phyloP scores from a whole-genome alignment of 2,888 invertebrate genomes.

The Dione juno region DNA sequence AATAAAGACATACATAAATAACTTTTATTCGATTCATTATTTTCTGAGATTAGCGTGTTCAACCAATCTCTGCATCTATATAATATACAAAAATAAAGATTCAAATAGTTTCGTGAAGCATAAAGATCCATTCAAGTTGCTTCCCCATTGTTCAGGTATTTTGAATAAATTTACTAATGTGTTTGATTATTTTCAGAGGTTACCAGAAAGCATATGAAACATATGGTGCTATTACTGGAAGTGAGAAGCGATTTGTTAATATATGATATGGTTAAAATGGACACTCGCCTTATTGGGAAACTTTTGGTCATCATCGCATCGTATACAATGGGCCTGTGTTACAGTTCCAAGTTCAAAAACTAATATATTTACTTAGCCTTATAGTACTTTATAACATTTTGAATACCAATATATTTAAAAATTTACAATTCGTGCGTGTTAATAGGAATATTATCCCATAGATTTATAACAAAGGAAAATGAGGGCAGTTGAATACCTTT shows the following conservation, averaged over 20 bases:
- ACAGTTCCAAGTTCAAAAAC: constrained; percentile 51
- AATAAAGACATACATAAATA: too few relatives aligned
- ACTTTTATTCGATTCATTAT: too few relatives aligned
- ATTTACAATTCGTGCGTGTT: background rate
- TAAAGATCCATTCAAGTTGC: too few relatives aligned
- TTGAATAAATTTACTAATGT: background rate
- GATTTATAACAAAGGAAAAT: background rate
- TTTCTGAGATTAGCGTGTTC: too few relatives aligned
- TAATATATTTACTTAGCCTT: background rate
- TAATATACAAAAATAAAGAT: too few relatives aligned
- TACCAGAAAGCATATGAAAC: constrained; percentile 57
- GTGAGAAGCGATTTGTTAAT: constrained; percentile 58
- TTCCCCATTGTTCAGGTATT: too few relatives aligned
- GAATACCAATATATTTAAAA: background rate
- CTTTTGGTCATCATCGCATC: constrained; percentile 61
- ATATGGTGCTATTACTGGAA: constrained; percentile 58
- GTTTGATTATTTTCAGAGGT: constrained; percentile 50
- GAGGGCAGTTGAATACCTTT: constrained; percentile 56
- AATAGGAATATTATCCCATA: background rate
- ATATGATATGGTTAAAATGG: constrained; percentile 61
- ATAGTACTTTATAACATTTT: background rate
- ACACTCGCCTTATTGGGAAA: constrained; percentile 56
- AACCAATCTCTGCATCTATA: too few relatives aligned
- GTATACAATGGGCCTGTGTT: constrained; percentile 63
- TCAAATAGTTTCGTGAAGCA: too few relatives aligned